These are phyloP conservation scores for Dynastes hyllus DNA, from an alignment of 2,888 invertebrate genomes.

Conservation along the genomic window DNA sequence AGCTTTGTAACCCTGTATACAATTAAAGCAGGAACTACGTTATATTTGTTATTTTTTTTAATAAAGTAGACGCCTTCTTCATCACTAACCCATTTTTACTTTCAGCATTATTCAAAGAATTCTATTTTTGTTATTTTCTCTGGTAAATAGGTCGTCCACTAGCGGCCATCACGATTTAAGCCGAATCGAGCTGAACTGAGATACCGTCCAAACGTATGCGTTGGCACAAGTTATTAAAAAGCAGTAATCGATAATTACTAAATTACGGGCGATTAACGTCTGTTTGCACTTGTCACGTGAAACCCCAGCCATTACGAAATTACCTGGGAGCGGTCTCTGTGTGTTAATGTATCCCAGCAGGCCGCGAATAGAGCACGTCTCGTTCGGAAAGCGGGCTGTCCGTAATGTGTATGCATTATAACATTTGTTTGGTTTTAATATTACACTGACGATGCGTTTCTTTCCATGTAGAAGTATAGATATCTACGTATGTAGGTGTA, in stretches of 20 bases:
- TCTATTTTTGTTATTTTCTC: too few relatives aligned
- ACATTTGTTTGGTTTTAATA: conserved; percentile 51
- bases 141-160: too few relatives aligned
- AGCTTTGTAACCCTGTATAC: too few relatives aligned
- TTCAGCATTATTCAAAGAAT: too few relatives aligned
- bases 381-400: conserved; percentile 46
- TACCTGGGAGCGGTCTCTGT: conserved; percentile 67
- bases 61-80: too few relatives aligned
- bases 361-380: conserved; percentile 51
- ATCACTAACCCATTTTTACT: too few relatives aligned
- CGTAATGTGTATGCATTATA: conserved; percentile 53
- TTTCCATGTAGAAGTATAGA: conserved; percentile 5
- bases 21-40: too few relatives aligned
- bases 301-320: conserved; percentile 70
- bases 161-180: not conserved
- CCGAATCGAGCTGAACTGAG: not conserved
- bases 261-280: conserved; percentile 69
- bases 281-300: conserved; percentile 70
- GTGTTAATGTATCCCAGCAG: conserved; percentile 59
- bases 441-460: conserved; percentile 32
- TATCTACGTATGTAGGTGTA: not conserved
- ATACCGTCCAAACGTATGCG: conserved; percentile 51
- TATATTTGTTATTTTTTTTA: too few relatives aligned
- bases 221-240: conserved; percentile 64
- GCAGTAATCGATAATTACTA: conserved; percentile 68